These are phyloP conservation scores for Enteromius thamalakanensis DNA, from an alignment of 2,797 vertebrate species.

Conservation along the genomic window DNA sequence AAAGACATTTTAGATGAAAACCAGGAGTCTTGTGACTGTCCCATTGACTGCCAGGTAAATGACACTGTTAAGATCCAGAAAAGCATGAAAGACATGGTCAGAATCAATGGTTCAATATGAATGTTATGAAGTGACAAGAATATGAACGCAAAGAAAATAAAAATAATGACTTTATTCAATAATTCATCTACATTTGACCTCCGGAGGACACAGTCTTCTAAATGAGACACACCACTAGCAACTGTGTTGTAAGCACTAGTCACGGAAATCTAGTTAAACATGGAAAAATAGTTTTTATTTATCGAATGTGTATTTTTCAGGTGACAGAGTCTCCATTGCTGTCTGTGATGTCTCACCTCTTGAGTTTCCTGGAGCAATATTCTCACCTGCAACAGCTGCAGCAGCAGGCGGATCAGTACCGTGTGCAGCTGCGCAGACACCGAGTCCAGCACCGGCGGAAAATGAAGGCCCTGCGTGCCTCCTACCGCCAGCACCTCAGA, in stretches of 20 bases:
- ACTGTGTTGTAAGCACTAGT: background rate
- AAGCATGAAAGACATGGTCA: too few species aligned
- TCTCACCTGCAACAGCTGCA: conserved; percentile 85
- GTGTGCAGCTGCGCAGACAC: conserved; percentile 77
- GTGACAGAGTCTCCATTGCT: conserved; percentile 78
- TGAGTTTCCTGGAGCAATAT: conserved; percentile 86
- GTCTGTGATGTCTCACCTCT: conserved; percentile 83
- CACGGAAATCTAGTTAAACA: background rate
- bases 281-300: background rate
- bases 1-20: too few species aligned
- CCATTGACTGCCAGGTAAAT: too few species aligned
- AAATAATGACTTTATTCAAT: too few species aligned
- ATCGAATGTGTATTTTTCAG: conserved; percentile 59
- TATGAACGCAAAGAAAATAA: too few species aligned
- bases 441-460: conserved; percentile 76
- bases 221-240: background rate
- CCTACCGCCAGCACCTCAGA: conserved; percentile 78
- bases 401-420: conserved; percentile 81
- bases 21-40: too few species aligned
- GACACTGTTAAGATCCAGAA: too few species aligned
- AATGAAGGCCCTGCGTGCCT: conserved; percentile 78
- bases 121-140: too few species aligned
- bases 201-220: too few species aligned
- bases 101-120: too few species aligned
- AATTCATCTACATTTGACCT: too few species aligned